These are phyloP conservation scores for Zaprionus kolodkinae DNA, from an alignment of 1,140 invertebrate genomes.

Conservation along the genomic window DNA sequence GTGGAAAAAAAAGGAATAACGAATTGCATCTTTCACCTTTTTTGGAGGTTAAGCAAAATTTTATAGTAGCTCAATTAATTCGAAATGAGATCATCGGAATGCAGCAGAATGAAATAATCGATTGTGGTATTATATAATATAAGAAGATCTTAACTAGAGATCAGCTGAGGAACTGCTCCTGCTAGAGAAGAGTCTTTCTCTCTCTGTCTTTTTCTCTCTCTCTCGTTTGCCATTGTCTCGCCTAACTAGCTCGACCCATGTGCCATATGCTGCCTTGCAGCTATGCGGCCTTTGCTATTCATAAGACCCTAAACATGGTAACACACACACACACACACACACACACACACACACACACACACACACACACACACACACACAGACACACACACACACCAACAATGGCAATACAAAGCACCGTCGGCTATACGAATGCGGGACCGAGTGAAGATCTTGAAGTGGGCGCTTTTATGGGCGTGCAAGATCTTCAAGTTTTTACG, in stretches of 20 bases:
- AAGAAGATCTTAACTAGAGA: background rate
- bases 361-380: conserved; percentile 30
- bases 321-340: conserved; percentile 10
- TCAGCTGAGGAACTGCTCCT: background rate
- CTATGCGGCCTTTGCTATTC: conserved; percentile 35
- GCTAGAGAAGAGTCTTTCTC: too few species aligned
- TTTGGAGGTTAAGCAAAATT: background rate
- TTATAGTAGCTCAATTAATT: background rate
- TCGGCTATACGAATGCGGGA: conserved; percentile 50
- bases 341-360: conserved; percentile 27
- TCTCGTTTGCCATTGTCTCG: too few species aligned
- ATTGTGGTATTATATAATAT: background rate
- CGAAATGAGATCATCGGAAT: conserved; percentile 4
- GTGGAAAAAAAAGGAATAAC: background rate
- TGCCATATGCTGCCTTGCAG: conserved; percentile 35
- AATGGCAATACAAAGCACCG: conserved; percentile 52
- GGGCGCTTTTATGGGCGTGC: conserved; percentile 73
- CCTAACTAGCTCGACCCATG: conserved; percentile 18
- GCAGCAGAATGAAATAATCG: background rate
- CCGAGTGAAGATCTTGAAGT: conserved; percentile 55
- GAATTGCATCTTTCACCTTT: conserved; percentile 2
- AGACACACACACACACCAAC: conserved; percentile 34
- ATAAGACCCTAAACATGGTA: conserved; percentile 35
- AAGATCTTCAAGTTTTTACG: conserved; percentile 64
- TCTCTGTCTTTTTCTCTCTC: too few species aligned